Conservation (phyloP, 1,140 invertebrate genomes). For the Pseudomyrmex gracilis region DNA sequence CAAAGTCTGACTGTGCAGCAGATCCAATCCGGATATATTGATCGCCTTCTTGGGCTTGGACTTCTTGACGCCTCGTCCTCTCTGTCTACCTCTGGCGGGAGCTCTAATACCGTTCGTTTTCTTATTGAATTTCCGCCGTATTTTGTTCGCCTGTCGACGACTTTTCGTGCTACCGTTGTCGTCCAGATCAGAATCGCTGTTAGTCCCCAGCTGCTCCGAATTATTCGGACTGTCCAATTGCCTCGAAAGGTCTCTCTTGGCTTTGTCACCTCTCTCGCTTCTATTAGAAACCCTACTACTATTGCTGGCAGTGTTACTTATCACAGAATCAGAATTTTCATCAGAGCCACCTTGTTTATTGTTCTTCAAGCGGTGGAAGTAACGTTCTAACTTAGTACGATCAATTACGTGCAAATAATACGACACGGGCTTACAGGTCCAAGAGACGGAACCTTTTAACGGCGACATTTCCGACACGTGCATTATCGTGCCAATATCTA, state of each 20-base stretch:
- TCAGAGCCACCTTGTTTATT: conserved; percentile 91
- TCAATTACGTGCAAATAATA: conserved; percentile 99
- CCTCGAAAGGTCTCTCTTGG: conserved; percentile 82
- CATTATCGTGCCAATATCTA: conserved; percentile 99
- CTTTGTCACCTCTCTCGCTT: conserved; percentile 79
- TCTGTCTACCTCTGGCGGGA: conserved; percentile 81
- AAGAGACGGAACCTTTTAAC: conserved; percentile 97
- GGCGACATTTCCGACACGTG: conserved; percentile 98
- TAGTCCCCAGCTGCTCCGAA: conserved; percentile 79
- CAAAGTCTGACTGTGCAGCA: conserved; percentile 95
- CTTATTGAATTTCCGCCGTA: conserved; percentile 83
- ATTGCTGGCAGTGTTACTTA: conserved; percentile 85
- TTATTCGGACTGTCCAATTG: conserved; percentile 82
- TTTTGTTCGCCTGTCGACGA: conserved; percentile 80
- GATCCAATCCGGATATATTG: conserved; percentile 94
- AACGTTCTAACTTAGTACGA: conserved; percentile 97
- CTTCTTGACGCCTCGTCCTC: conserved; percentile 86
- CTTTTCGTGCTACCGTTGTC: conserved; percentile 75
- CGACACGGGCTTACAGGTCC: conserved; percentile 98
- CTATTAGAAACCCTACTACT: conserved; percentile 79
- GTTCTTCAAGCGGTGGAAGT: conserved; percentile 96
- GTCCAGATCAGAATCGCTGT: conserved; percentile 81
- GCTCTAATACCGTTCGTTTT: conserved; percentile 82
- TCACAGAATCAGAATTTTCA: conserved; percentile 84
- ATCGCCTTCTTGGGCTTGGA: conserved; percentile 88